These are phyloP conservation scores for Pagetopsis macropterus DNA, from an alignment of 2,797 vertebrate genomes.

Conservation along the genomic window DNA sequence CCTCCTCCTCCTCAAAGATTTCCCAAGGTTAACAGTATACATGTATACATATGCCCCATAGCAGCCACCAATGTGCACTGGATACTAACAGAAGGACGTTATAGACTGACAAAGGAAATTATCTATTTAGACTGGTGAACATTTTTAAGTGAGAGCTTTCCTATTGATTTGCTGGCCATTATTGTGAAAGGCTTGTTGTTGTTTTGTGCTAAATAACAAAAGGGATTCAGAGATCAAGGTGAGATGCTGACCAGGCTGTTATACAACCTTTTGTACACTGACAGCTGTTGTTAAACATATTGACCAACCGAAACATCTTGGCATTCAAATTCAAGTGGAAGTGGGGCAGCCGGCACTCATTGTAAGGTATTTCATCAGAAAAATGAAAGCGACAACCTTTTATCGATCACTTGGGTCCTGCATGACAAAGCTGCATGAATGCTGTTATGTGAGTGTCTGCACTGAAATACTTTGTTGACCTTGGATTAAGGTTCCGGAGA, in stretches of 20 bases:
- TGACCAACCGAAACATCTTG: slow-evolving; percentile 79
- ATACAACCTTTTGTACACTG: slow-evolving; percentile 67
- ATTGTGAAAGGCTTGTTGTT: slow-evolving; percentile 49
- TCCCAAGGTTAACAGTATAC: slow-evolving; percentile 22
- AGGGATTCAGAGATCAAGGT: slow-evolving; percentile 53
- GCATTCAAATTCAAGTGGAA: slow-evolving; percentile 57
- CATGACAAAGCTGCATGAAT: neutral
- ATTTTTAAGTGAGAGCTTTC: slow-evolving; percentile 45
- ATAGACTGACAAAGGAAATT: slow-evolving; percentile 17
- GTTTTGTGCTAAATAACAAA: slow-evolving; percentile 47
- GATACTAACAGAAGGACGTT: slow-evolving; percentile 4
- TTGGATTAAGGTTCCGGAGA: slow-evolving; percentile 31
- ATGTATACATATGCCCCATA: slow-evolving; percentile 13
- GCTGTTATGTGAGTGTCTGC: slow-evolving; percentile 10
- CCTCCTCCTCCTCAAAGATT: neutral
- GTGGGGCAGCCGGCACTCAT: neutral
- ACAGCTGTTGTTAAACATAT: slow-evolving; percentile 70
- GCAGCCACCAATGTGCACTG: slow-evolving; percentile 26
- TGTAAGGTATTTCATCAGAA: slow-evolving; percentile 29
- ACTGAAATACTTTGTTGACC: slow-evolving; percentile 23
- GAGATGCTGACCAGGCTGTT: slow-evolving; percentile 63
- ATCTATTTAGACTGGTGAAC: slow-evolving; percentile 33
- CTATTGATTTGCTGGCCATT: slow-evolving; percentile 59
- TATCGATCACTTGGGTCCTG: neutral
- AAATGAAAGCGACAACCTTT: slow-evolving; percentile 21